Percentiles rank a stretch among this genome's conserved stretches.
Conservation (phyloP, 1,140 invertebrate species). For the Meloidogyne floridensis region DNA sequence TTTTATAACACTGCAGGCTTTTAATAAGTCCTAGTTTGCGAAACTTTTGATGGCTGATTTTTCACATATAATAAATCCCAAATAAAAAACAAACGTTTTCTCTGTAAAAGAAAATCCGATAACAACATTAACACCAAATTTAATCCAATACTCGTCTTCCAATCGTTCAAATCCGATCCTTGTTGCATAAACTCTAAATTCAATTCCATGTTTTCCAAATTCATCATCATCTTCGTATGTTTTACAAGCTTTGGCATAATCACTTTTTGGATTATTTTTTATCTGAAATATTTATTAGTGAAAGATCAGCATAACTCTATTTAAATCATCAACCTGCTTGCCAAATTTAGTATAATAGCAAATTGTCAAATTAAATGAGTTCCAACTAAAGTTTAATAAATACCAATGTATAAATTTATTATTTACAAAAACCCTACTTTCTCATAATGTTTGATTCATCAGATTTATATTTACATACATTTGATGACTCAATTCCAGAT, state of each 20-base stretch:
- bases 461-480: background rate
- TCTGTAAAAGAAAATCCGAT: background rate
- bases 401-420: no score
- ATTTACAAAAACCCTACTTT: no score
- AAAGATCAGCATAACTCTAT: background rate
- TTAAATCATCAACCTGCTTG: background rate
- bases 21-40: no score
- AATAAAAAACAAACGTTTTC: background rate
- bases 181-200: background rate
- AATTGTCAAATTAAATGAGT: background rate
- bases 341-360: background rate
- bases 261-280: background rate
- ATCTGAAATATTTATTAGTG: background rate
- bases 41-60: no score
- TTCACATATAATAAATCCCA: no score
- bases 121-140: background rate
- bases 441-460: background rate
- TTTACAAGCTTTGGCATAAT: background rate
- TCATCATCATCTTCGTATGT: background rate
- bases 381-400: background rate
- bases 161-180: background rate
- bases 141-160: background rate
- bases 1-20: no score
- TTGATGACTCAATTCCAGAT: no score
- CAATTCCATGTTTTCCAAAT: background rate